Evolutionary conservation across 2,113 vertebrate genomes (phyloP).

Genomic region (Conger conger): DNA sequence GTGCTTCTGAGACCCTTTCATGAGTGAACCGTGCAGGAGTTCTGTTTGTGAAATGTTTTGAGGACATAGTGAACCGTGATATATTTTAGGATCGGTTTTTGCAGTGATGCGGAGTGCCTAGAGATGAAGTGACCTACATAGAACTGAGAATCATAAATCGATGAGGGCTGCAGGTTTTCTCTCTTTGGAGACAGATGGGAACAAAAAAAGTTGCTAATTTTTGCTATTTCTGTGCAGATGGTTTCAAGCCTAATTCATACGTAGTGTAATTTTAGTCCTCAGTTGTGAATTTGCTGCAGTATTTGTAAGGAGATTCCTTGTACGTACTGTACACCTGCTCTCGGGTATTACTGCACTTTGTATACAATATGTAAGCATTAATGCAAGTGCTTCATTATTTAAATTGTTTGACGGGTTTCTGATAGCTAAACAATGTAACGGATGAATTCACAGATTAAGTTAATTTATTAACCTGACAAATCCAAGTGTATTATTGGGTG

Average conservation of each 20-base stretch:
- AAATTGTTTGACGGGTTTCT: not conserved
- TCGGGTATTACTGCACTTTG: no score
- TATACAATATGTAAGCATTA: not conserved
- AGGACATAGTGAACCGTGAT: not conserved
- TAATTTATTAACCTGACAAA: no score
- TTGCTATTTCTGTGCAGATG: not conserved
- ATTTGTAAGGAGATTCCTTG: not conserved
- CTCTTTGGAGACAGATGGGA: not conserved
- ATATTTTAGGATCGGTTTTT: not conserved
- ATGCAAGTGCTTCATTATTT: not conserved
- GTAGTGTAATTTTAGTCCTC: not conserved
- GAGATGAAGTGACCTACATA: conserved; percentile 9
- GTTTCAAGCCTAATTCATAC: not conserved
- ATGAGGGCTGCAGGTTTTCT: not conserved
- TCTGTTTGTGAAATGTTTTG: not conserved
- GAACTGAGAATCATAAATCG: not conserved
- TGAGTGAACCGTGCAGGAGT: not conserved
- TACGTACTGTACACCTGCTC: not conserved
- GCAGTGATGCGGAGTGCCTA: not conserved
- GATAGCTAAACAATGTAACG: not conserved
- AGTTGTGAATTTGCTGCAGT: not conserved
- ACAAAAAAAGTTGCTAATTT: not conserved
- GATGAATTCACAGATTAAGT: not conserved
- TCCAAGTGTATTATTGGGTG: not conserved
- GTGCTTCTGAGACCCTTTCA: not conserved